Percentiles rank a stretch among this genome's conserved stretches.
Conservation (phyloP, 2,888 invertebrate species). For the Linnaemya tessellans region DNA sequence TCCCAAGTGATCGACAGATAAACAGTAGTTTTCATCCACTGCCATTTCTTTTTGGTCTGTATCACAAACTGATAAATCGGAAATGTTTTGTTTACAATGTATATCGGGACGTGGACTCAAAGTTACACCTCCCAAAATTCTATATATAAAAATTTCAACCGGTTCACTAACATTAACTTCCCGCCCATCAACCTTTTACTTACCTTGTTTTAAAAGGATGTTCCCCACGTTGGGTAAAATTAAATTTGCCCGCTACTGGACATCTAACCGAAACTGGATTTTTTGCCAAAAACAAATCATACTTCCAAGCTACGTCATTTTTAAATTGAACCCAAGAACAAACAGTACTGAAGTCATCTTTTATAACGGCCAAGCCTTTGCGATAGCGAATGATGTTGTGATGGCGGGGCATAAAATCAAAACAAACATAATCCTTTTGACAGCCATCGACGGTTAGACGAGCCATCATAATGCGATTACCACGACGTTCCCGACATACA, state of each 20-base stretch:
- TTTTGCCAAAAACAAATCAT: conserved; percentile 91
- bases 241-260: conserved; percentile 98
- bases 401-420: conserved; percentile 97
- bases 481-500: conserved; percentile 96
- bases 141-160: conserved; percentile 68
- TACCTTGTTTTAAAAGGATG: conserved; percentile 92
- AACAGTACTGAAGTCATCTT: conserved; percentile 94
- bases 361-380: conserved; percentile 93
- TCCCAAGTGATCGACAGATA: conserved; percentile 97
- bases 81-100: conserved; percentile 95
- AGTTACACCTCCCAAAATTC: conserved; percentile 98
- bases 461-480: conserved; percentile 97
- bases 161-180: too few relatives aligned
- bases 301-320: conserved; percentile 93
- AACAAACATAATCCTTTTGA: conserved; percentile 98
- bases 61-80: conserved; percentile 98
- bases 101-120: conserved; percentile 95
- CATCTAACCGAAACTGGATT: conserved; percentile 96
- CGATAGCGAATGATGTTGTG: conserved; percentile 97
- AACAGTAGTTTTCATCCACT: conserved; percentile 97
- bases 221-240: conserved; percentile 96
- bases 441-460: conserved; percentile 97
- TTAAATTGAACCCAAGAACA: conserved; percentile 97
- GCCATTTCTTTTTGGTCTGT: conserved; percentile 96
- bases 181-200: conserved; percentile 43